These are phyloP conservation scores for Alfaro cultratus DNA, from an alignment of 2,797 vertebrate species.

Conservation along the genomic window DNA sequence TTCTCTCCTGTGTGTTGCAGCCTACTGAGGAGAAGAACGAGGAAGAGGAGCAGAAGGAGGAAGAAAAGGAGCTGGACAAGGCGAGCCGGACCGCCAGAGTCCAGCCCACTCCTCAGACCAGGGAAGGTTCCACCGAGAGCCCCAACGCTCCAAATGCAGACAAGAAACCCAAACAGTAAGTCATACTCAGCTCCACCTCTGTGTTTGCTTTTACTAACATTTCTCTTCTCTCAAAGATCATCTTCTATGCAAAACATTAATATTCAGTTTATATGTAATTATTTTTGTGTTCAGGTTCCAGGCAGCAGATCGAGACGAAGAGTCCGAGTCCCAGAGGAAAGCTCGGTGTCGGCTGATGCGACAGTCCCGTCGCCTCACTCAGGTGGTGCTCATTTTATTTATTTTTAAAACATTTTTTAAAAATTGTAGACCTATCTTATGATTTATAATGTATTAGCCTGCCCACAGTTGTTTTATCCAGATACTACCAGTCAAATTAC, in stretches of 20 bases:
- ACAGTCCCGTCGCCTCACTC: slow-evolving; percentile 90
- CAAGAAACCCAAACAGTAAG: slow-evolving; percentile 60
- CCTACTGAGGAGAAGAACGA: slow-evolving; percentile 72
- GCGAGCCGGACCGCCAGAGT: slow-evolving; percentile 79
- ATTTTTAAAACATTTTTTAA: background rate
- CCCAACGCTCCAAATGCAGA: slow-evolving; percentile 69
- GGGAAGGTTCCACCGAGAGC: slow-evolving; percentile 68
- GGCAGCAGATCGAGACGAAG: slow-evolving; percentile 89
- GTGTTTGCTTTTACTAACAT: background rate
- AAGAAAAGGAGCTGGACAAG: slow-evolving; percentile 75
- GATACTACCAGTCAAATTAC: background rate
- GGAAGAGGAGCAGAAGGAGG: slow-evolving; percentile 48
- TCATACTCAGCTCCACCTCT: background rate
- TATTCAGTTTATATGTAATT: too few relatives aligned
- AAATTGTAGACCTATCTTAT: background rate
- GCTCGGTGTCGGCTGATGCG: slow-evolving; percentile 90
- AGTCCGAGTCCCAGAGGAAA: slow-evolving; percentile 92
- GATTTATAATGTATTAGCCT: background rate
- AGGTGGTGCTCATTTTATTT: slow-evolving; percentile 74
- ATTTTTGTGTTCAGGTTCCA: slow-evolving; percentile 80
- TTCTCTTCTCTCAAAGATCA: too few relatives aligned
- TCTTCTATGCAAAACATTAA: background rate
- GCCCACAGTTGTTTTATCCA: background rate
- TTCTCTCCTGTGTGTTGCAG: slow-evolving; percentile 46
- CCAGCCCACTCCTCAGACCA: slow-evolving; percentile 78